A percentile compares a stretch with the other conserved stretches of the same genome.
Evolutionary conservation across 2,113 vertebrate species (phyloP).

Genomic region (Anolis sagrei): DNA sequence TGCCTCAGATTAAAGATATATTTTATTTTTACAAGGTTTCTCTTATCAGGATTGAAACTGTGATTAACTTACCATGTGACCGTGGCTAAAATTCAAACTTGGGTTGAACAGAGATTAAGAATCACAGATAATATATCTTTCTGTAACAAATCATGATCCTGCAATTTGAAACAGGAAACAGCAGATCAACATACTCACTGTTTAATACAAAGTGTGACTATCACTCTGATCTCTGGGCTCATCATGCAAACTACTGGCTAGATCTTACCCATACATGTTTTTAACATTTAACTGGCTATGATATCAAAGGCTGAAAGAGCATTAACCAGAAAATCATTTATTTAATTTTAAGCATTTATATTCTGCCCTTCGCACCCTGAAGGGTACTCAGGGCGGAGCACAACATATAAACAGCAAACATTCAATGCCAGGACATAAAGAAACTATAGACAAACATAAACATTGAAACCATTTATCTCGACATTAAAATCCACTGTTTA

Average conservation of each 20-base stretch:
- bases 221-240: not conserved
- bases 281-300: not conserved
- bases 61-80: not conserved
- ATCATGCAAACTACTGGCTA: not conserved
- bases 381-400: no score
- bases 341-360: no score
- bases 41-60: not conserved
- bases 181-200: not conserved
- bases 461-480: no score
- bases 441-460: no score
- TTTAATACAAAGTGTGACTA: not conserved
- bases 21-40: not conserved
- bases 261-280: not conserved
- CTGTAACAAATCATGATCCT: slow-evolving; percentile 9
- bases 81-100: not conserved
- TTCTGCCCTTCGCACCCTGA: no score
- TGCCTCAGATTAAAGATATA: no score
- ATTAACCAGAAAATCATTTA: not conserved
- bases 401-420: no score
- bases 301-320: not conserved
- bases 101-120: not conserved
- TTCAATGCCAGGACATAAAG: no score
- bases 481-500: no score
- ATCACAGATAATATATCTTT: not conserved
- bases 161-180: slow-evolving; percentile 6